phyloP scores from a whole-genome alignment of 2,797 vertebrate genomes.

The Limosa lapponica region DNA sequence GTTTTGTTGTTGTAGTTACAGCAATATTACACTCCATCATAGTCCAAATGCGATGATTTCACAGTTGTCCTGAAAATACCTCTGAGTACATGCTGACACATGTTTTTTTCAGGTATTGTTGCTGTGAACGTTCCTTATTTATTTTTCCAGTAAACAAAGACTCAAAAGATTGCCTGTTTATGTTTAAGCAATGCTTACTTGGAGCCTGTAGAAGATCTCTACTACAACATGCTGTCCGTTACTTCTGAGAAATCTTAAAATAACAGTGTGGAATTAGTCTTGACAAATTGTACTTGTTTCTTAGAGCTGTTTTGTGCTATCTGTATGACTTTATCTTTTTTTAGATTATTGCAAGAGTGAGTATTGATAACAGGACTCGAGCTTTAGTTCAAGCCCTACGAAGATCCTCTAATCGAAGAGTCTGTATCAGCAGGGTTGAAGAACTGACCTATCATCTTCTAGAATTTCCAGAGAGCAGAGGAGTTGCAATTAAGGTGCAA shows the following conservation, averaged over 20 bases:
- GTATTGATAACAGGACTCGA: conserved; percentile 95
- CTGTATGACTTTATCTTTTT: conserved; percentile 13
- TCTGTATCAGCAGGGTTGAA: conserved; percentile 94
- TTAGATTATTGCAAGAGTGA: conserved; percentile 96
- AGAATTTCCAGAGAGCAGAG: conserved; percentile 94
- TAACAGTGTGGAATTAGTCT: not conserved
- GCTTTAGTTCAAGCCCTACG: conserved; percentile 91
- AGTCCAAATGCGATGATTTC: not conserved
- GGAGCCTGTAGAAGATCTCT: not conserved
- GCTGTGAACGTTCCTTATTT: not conserved
- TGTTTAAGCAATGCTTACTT: not conserved
- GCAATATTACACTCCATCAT: not conserved
- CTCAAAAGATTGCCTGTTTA: not conserved
- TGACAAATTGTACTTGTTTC: not conserved
- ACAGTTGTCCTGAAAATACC: not conserved
- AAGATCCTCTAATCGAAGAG: conserved; percentile 86
- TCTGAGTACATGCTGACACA: not conserved
- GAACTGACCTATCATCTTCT: conserved; percentile 95
- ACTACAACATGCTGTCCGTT: not conserved
- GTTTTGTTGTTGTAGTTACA: not conserved
- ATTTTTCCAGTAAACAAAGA: not conserved
- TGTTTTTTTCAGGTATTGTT: not conserved
- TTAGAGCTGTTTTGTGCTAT: not conserved
- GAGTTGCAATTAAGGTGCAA: conserved; percentile 91
- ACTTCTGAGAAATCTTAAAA: conserved; percentile 53